These are phyloP conservation scores for Ischnus inquisitorius DNA, from an alignment of 2,888 invertebrate species.

Conservation along the genomic window DNA sequence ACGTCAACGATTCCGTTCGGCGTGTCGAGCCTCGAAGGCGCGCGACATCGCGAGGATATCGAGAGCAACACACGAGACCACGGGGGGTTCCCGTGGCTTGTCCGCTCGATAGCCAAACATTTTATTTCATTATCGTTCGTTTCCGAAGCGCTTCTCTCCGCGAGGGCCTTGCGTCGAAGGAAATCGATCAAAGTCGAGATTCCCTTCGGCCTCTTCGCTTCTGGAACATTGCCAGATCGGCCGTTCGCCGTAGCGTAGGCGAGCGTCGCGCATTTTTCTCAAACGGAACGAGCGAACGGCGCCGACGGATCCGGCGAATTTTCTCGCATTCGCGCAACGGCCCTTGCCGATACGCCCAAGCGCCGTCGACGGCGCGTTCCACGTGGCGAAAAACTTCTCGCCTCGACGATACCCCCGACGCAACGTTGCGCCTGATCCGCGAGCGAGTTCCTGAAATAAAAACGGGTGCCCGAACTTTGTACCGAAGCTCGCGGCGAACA, in stretches of 20 bases:
- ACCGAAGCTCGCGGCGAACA: constrained; percentile 28
- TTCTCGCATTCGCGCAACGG: not conserved
- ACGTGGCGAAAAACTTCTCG: not conserved
- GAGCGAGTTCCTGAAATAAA: constrained; percentile 43
- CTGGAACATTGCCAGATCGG: constrained; percentile 50
- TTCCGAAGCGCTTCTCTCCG: not conserved
- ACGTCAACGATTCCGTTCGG: not conserved
- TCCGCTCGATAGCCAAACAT: too few relatives aligned
- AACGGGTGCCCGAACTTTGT: constrained; percentile 39
- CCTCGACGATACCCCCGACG: not conserved
- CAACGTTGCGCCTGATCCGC: not conserved
- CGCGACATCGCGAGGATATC: not conserved
- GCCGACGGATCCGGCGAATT: too few relatives aligned
- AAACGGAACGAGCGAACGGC: too few relatives aligned
- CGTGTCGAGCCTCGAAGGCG: not conserved
- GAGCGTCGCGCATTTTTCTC: not conserved
- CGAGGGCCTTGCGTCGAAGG: not conserved
- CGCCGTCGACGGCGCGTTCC: not conserved
- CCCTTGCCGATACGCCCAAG: not conserved
- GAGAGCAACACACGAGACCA: not conserved
- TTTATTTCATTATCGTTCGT: too few relatives aligned
- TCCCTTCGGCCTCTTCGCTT: not conserved
- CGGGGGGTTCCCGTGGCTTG: too few relatives aligned
- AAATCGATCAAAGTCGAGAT: not conserved
- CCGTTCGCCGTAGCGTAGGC: constrained; percentile 27